A percentile compares a stretch with the other conserved stretches of the same genome.
These are phyloP conservation scores for Thryonomys swinderianus DNA, from an alignment of 2,113 vertebrate genomes.

Conservation along the genomic window DNA sequence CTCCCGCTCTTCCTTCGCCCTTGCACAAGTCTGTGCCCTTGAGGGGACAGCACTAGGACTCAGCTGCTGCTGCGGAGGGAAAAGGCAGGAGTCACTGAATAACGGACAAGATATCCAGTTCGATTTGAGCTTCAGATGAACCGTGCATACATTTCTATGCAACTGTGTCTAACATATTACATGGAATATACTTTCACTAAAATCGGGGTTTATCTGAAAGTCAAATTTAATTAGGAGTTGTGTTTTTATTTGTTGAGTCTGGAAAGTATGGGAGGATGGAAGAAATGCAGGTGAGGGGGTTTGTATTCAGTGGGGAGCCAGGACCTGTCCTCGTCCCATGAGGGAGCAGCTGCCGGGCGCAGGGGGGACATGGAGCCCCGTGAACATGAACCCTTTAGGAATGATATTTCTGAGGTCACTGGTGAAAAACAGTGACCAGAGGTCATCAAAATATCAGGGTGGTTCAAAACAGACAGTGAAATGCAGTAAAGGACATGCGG, in stretches of 20 bases:
- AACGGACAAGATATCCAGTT: neutral
- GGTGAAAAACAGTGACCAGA: neutral
- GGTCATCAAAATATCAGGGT: neutral
- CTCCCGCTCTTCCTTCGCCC: neutral
- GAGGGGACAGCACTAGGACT: too few relatives aligned
- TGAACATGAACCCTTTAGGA: rapidly evolving
- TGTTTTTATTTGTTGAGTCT: neutral
- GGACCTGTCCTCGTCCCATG: neutral
- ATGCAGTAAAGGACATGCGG: neutral
- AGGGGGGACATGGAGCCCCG: rapidly evolving
- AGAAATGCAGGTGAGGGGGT: neutral
- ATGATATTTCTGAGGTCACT: neutral
- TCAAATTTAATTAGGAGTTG: neutral
- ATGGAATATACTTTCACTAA: neutral
- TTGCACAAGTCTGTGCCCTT: neutral
- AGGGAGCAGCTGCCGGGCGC: neutral
- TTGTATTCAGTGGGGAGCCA: neutral
- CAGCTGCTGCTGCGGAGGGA: rapidly evolving
- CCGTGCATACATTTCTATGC: neutral
- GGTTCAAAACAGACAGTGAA: neutral
- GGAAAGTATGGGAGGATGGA: neutral
- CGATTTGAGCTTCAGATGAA: neutral
- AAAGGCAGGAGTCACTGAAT: neutral
- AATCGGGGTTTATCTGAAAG: neutral
- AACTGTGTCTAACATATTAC: neutral